Evolutionary conservation across 2,113 vertebrate species (phyloP), one percentile per base, ranked within the genome.

Genomic region (Leptobrachium leishanense): DNA sequence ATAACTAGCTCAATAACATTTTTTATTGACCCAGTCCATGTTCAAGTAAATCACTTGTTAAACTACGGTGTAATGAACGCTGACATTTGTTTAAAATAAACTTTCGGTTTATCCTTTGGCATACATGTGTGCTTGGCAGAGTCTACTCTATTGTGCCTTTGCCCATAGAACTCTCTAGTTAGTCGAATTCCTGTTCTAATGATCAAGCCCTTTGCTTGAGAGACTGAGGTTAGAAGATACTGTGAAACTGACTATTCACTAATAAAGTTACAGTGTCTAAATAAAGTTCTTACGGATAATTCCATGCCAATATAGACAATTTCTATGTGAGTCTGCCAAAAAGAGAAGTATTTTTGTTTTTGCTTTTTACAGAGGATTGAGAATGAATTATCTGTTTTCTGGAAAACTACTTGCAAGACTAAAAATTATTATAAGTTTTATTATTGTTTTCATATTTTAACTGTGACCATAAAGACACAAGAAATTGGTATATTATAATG

Each of bases 41-140:
- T 74, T 80, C 77, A 74, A 57, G 39, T 80, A 54, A 80, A 80
- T 74, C 70, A 80, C 70, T 73, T 55, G 77, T 80, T 73, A 74
- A 73, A 59, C 77, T 80, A 39, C 67, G 46, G 42, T 43, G 64
- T 79, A 79, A 79, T 79, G 77, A 46, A 73, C 62, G 73, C 54
- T 79, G 77, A 80, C 70, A 54, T 74, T 80, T 80, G 77, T 80
- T 80, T 80, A 80, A 80, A 57, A 73, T 74, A 80, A 74, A 68
- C 64, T 54, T 63, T 68, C 67, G 77, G 77, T 74, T 80, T 73
- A 74, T 80, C 70, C 77, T 11, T 74, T 80, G 63, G 77, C 77
- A 72, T 64, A 65, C 67, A 74, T 80, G 69, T 57, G 31, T 44
- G 40, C 39, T 74, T 80, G 77, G 77, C 77, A 74, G n/a, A 44